Base-by-base conservation (phyloP, 2,888 invertebrate genomes). In the Drosophila kokeensis region DNA sequence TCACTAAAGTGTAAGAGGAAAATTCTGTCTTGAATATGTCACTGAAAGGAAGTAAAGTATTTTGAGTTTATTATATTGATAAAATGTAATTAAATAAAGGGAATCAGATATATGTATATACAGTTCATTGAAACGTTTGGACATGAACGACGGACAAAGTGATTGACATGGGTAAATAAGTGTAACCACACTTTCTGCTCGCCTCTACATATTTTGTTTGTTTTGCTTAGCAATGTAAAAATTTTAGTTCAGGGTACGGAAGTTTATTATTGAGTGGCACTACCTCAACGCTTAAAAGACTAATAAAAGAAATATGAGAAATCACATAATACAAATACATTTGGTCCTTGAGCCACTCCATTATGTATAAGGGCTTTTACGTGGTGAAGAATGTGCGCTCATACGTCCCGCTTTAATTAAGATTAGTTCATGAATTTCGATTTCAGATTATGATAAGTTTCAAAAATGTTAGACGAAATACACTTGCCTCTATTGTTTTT, bases 131-230 rank as follows among this genome's bases (percentile, higher is more conserved):
- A 76, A 70, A 24, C 27, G 50, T 29, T 45, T 60, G 40, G 57
- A 55, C 40, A n/a, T 40, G 42, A 62, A 48, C 38, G 52, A 62
- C 55, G 45, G 57, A 45, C 55, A 29, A 38, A 57, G 52, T 81
- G 73, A 74, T 70, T 81, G 87, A 84, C 76, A 79, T 67, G 87
- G 84, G 82, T 81, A 77, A 69, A 89, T 69, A 73, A 74, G 48
- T 55, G 52, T 13, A 53, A 36, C 29, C 40, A 53, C 38, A 53
- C 32, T 63, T 55, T n/a, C 15, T 29, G 29, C 52, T 58, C n/a
- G 60, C n/a, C 48, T 27, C 29, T 34, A 30, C 30, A 6, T 32
- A 18, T 54, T 38, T 42, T 42, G 69, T 29, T 42, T 53, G n/a
- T 7, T 21, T 38, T 21, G 36, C 27, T 27, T 30, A 42, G 50